Base-by-base conservation (phyloP, 64 coral and sea anemone species). In the Dendrophyllia cribrosa region DNA sequence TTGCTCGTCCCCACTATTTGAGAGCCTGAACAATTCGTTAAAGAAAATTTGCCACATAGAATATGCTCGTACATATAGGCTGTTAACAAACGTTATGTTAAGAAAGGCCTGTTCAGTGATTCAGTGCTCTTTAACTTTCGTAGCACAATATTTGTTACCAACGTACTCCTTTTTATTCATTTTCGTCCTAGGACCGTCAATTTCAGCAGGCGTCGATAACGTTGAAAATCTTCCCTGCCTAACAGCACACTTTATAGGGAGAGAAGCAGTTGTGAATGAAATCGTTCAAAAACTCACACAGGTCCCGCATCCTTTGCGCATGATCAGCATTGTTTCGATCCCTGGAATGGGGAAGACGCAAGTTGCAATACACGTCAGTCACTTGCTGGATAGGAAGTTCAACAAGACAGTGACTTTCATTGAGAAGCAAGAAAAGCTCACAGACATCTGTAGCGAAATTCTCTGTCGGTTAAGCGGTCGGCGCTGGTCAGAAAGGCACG, bases 321-420 rank as follows among this genome's bases (percentile, higher is more conserved):
- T 77, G 49, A 13, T 77, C 20, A 19, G 21, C 7, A 7, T 77
- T 56, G 7, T 77, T 77, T 20, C 19, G 0, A 0, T 47, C 4
- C 75, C 75, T n/a, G 75, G 75, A 23, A 77, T 77, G 75, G 75
- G 75, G 3, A 77, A 77, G 75, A 77, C 75, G 2, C 5, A 77
- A 56, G 75, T 77, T 77, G 75, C 48, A 1, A 56, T 77, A 11
- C 51, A 44, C 20, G 75, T 56, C 12, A 56, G 74, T 55, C 74
- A 77, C 49, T 77, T 77, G 50, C 16, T 77, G 8, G 4, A 19
- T 7, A 10, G n/a, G n/a, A 10, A 55, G 23, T 4, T 15, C 0
- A 10, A 47, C 43, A 43, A 55, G 20, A 11, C 3, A 5, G 50
- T 77, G 20, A 77, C 23, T 24, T 55, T 22, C 15, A 9, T 74